These are phyloP conservation scores for Epizoanthus scotinus DNA, from an alignment of 92 coral and sea anemone species.

Conservation along the genomic window DNA sequence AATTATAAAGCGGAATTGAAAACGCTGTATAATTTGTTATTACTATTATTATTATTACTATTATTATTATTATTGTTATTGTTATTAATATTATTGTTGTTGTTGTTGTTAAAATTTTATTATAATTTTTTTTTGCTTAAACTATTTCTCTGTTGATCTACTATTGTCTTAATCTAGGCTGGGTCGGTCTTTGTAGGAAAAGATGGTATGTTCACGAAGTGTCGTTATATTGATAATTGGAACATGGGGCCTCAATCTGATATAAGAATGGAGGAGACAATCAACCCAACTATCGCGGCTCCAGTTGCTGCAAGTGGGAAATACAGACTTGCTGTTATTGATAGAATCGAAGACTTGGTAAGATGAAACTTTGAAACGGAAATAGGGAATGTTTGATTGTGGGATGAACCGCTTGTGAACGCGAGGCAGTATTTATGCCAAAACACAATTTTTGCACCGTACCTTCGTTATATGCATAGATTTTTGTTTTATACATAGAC, in stretches of 20 bases:
- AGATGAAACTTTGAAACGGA: background rate
- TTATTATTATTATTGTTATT: too few relatives aligned
- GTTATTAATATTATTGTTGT: background rate
- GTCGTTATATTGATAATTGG: constrained; percentile 7
- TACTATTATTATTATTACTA: too few relatives aligned
- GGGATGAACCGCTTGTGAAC: too few relatives aligned
- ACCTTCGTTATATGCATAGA: too few relatives aligned
- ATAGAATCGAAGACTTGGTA: constrained; percentile 8
- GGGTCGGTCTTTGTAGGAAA: background rate
- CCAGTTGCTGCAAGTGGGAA: background rate
- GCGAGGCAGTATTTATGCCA: too few relatives aligned
- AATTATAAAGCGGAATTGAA: too few relatives aligned
- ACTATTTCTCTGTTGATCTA: background rate
- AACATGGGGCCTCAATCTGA: constrained; percentile 1
- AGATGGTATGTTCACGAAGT: background rate
- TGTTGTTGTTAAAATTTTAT: background rate
- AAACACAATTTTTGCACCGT: too few relatives aligned
- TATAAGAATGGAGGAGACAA: background rate
- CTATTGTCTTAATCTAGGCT: background rate
- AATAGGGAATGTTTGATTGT: too few relatives aligned
- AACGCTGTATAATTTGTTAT: too few relatives aligned
- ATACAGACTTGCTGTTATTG: constrained; percentile 5
- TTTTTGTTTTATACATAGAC: too few relatives aligned
- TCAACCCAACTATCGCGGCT: background rate
- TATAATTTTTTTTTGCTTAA: background rate